Conservation (phyloP, 1,140 invertebrate genomes). For the Amphibalanus amphitrite region DNA sequence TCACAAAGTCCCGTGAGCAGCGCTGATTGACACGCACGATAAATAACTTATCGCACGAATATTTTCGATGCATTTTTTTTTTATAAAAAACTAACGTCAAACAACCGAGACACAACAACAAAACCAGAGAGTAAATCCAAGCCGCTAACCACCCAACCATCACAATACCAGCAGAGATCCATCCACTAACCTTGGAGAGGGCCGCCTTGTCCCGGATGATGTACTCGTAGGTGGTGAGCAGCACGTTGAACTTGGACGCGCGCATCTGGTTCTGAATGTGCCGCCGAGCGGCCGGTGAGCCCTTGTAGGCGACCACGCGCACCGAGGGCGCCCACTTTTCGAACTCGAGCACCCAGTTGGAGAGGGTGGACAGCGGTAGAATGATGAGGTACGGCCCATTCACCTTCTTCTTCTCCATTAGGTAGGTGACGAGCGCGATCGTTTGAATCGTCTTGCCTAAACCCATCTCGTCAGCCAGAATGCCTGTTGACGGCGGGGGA, state of each 20-base stretch:
- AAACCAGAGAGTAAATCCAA: no score
- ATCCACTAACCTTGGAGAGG: conserved; percentile 70
- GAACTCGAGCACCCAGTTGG: conserved; percentile 97
- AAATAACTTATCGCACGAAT: no score
- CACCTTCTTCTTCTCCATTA: conserved; percentile 96
- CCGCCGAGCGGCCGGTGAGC: conserved; percentile 66
- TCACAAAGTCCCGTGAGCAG: no score
- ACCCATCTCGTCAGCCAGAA: conserved; percentile 94
- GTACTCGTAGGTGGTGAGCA: conserved; percentile 96
- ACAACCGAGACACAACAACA: no score
- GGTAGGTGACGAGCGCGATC: conserved; percentile 83
- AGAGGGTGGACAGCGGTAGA: conserved; percentile 90
- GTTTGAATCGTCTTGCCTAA: conserved; percentile 96
- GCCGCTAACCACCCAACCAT: no score
- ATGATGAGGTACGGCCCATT: conserved; percentile 96
- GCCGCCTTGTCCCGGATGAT: conserved; percentile 95
- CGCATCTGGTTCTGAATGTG: conserved; percentile 73
- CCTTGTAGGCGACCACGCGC: conserved; percentile 45
- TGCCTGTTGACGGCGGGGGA: background rate
- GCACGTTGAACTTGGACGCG: conserved; percentile 87
- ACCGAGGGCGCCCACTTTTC: conserved; percentile 97
- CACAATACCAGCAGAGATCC: no score
- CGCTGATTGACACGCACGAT: no score
- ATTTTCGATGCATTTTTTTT: no score
- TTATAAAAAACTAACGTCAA: no score